Evolutionary conservation across 2,113 vertebrate genomes (phyloP), one percentile per base, ranked within the genome.

Genomic region (Psittacara wagleri): DNA sequence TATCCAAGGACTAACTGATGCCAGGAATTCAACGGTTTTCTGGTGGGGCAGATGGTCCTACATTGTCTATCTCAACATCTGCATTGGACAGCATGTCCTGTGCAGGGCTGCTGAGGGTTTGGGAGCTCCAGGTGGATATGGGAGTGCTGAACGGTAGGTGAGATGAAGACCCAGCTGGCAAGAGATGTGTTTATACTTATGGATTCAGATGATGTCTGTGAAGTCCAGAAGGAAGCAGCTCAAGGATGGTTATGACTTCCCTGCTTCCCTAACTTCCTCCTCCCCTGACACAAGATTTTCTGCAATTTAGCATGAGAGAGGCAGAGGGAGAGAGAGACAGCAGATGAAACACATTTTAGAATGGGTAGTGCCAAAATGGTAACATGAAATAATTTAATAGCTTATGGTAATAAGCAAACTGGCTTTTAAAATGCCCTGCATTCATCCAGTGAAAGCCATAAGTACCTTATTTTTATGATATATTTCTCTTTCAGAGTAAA

Each of bases 1-100:
- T 29, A 46, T 7, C 37, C 2, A 5, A 61, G 75, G 44, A 11
- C 54, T 22, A 51, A 23, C 9, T 39, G 68, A 31, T 27, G 52
- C 29, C 75, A 68, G 61, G 67, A 52, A 8, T 68, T 31, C 33
- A 46, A 13, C 8, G 1, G 22, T 20, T 10, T 29, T 54, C 25
- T 49, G 54, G 54, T 39, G 41, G 35, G 76, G 25, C 46, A 16
- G n/a, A 27, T 16, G 44, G 39, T 43, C 62, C 62, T 48, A 3
- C 0, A 0, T 17, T 39, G n/a, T 41, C 2, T 46, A 8, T 10
- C 46, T 39, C 52, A 52, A n/a, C 3, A 25, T 20, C 52, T 46
- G 24, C 61, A 14, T 9, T 2, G 3, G 63, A 11, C 31, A 44
- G 25, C 17, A 11, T 2, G 31, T 62, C 79, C 91, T 43, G 7